phyloP scores from a whole-genome alignment of 2,888 invertebrate species.

The Nycteola revayana region DNA sequence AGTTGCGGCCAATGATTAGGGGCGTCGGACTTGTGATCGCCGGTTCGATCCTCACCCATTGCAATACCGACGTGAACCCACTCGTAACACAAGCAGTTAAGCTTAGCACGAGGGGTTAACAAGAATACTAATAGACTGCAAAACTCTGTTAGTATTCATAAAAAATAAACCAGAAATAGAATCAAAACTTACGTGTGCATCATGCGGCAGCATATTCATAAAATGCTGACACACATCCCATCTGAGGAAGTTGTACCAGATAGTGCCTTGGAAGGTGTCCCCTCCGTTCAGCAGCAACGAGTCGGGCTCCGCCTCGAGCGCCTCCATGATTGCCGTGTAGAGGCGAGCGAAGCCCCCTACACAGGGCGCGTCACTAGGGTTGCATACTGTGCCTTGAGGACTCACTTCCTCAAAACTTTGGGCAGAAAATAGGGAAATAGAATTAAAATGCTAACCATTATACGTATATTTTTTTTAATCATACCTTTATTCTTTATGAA shows the following conservation, averaged over 20 bases:
- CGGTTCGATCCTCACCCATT: too few species aligned
- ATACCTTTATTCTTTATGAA: too few species aligned
- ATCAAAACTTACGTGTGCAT: constrained; percentile 87
- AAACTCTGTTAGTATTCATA: too few species aligned
- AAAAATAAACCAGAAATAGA: too few species aligned
- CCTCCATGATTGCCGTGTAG: constrained; percentile 79
- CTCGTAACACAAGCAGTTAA: too few species aligned
- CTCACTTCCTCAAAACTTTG: constrained; percentile 84
- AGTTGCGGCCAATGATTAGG: too few species aligned
- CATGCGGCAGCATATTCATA: constrained; percentile 88
- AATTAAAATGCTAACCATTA: too few species aligned
- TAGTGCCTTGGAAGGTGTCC: constrained; percentile 85
- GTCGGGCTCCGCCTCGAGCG: constrained; percentile 80
- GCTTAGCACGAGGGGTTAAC: too few species aligned
- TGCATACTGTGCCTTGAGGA: constrained; percentile 79
- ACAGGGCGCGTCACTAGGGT: constrained; percentile 69
- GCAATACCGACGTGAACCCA: too few species aligned
- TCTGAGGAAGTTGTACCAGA: constrained; percentile 89
- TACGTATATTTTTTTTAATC: too few species aligned
- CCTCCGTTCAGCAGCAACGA: constrained; percentile 85
- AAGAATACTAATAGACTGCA: too few species aligned
- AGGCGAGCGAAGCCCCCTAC: constrained; percentile 88
- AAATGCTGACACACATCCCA: constrained; percentile 89
- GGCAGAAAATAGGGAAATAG: neutral
- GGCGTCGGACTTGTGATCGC: too few species aligned